Conservation (phyloP, 2,888 invertebrate genomes). For the Drosophila cracens region DNA sequence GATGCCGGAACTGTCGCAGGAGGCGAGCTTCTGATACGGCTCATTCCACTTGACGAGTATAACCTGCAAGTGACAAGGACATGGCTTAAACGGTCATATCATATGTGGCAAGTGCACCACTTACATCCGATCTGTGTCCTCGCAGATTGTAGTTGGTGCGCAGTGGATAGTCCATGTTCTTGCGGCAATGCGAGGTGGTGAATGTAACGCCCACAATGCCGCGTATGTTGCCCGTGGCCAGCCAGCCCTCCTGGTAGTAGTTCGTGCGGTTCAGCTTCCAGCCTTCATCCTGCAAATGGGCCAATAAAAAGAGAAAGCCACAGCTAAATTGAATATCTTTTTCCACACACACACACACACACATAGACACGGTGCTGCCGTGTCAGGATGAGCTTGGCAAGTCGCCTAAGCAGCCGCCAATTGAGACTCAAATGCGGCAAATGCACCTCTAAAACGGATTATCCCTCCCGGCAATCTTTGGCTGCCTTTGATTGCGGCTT, state of each 20-base stretch:
- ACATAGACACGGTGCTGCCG: constrained; percentile 6
- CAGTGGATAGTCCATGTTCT: constrained; percentile 93
- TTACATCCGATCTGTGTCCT: constrained; percentile 97
- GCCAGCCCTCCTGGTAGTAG: constrained; percentile 99
- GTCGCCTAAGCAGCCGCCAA: constrained; percentile 66
- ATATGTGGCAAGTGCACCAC: constrained; percentile 63
- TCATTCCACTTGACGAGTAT: constrained; percentile 99
- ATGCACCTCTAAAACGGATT: constrained; percentile 59
- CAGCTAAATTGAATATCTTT: constrained; percentile 34
- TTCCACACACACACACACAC: constrained; percentile 4
- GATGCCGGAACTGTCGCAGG: constrained; percentile 98
- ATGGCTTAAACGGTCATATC: background rate
- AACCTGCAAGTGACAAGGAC: constrained; percentile 87
- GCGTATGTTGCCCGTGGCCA: constrained; percentile 97
- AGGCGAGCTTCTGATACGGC: constrained; percentile 98
- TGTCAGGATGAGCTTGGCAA: constrained; percentile 49
- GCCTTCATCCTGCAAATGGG: constrained; percentile 91
- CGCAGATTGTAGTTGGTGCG: constrained; percentile 98
- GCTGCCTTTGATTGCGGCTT: constrained; percentile 29
- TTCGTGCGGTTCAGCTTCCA: constrained; percentile 98
- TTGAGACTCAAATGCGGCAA: constrained; percentile 65
- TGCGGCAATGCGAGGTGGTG: constrained; percentile 96
- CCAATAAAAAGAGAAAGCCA: constrained; percentile 40
- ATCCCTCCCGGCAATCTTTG: constrained; percentile 36
- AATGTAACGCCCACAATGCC: constrained; percentile 98